phyloP scores from a whole-genome alignment of 1,140 invertebrate species.

The Periplaneta americana region DNA sequence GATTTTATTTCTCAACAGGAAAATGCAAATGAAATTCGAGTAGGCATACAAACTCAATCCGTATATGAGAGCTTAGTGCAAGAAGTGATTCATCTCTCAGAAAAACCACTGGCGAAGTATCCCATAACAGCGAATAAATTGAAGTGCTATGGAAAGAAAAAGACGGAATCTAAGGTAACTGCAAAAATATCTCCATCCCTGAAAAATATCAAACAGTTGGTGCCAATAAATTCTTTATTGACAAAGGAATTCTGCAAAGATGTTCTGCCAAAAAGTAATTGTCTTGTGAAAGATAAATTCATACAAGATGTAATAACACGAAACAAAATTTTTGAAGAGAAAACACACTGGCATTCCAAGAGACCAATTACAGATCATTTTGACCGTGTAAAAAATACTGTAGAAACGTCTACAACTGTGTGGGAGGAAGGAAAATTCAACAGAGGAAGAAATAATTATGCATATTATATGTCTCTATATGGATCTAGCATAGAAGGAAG shows the following conservation, averaged over 20 bases:
- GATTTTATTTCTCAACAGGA: neutral
- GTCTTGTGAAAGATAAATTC: conserved; percentile 1
- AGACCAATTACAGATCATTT: neutral
- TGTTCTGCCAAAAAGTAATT: neutral
- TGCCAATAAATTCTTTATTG: neutral
- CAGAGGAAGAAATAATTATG: neutral
- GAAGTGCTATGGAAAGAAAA: too few relatives aligned
- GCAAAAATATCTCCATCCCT: neutral
- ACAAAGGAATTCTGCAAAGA: neutral
- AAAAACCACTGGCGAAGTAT: neutral
- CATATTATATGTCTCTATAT: conserved; percentile 19
- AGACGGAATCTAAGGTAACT: too few relatives aligned
- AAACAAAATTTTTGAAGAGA: neutral
- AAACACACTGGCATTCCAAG: conserved; percentile 1
- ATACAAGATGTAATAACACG: neutral
- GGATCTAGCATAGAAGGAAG: conserved; percentile 24
- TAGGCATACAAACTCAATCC: neutral
- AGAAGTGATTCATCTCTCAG: neutral
- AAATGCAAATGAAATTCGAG: neutral
- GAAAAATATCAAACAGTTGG: neutral
- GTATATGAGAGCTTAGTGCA: neutral
- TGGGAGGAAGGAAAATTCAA: neutral
- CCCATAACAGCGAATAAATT: too few relatives aligned
- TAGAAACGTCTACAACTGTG: neutral
- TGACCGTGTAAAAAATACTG: neutral